Base-by-base conservation (phyloP, 2,888 invertebrate genomes). In the Priocnemis perturbator region DNA sequence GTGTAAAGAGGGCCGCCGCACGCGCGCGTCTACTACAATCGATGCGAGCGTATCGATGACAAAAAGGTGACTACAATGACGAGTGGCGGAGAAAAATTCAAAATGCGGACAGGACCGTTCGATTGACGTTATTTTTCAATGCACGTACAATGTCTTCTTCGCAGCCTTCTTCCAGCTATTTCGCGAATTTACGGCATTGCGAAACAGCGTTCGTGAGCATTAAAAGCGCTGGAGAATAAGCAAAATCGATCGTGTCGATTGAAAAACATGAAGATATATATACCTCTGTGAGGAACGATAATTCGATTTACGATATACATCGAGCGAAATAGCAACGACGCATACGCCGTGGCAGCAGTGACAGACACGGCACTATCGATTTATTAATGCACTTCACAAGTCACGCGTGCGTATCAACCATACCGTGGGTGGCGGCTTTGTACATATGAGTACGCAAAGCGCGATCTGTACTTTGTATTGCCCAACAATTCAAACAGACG, bases 1-100 rank as follows among this genome's bases (percentile, higher is more conserved):
- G 80, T 76, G 23, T 83, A 64, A 67, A 72, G 23, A 56, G 11
- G 23, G 47, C 2, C 17, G 17, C 55, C 50, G 9, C 37, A 47
- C n/a, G n/a, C n/a, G n/a, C n/a, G n/a, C n/a, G 20, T 48, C 19
- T 20, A 26, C 26, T n/a, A n/a, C n/a, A n/a, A n/a, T n/a, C 17
- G 50, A 50, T 17, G 17, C 1, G n/a, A 5, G 50, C 17, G 20
- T 20, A 17, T 50, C 50, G 50, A 9, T 37, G 7, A 17, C 19
- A n/a, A 55, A 59, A 56, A 20, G n/a, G n/a, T 17, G 17, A 9
- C n/a, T 3, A 4, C 4, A 50, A 20, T 17, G 4, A 11, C 1
- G 17, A 50, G 2, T 19, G 17, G 26, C 2, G 5, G 5, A 5
- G n/a, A 5, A 63, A 52, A 57, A 15, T 9, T n/a, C n/a, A n/a